Evolutionary conservation across 2,797 vertebrate species (phyloP).

Genomic region (Protosalanx chinensis): DNA sequence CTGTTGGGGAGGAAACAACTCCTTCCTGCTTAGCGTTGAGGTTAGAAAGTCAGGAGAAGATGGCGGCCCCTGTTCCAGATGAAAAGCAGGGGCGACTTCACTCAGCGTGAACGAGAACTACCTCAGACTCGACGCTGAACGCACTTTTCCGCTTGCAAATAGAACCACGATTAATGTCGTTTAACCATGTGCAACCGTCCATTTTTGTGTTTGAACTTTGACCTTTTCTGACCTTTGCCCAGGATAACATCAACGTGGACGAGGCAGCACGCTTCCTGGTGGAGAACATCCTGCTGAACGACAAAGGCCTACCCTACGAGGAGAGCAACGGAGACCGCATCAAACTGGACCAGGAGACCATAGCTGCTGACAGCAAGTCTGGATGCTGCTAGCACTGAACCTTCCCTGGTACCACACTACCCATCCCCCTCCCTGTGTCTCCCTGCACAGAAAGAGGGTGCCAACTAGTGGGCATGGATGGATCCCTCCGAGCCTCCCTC

Average conservation of each 20-base stretch:
- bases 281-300: slow-evolving; percentile 88
- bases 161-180: too few relatives aligned
- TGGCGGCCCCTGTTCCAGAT: neutral
- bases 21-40: neutral
- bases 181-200: too few relatives aligned
- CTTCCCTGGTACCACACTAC: slow-evolving; percentile 27
- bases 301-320: slow-evolving; percentile 84
- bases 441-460: neutral
- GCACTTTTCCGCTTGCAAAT: neutral
- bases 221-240: slow-evolving; percentile 32
- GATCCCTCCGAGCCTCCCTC: slow-evolving; percentile 28
- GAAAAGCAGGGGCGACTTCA: neutral
- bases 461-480: slow-evolving; percentile 19
- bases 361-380: slow-evolving; percentile 84
- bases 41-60: neutral
- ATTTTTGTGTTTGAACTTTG: slow-evolving; percentile 19
- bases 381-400: slow-evolving; percentile 85
- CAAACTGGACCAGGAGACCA: slow-evolving; percentile 81
- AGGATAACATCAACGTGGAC: slow-evolving; percentile 97
- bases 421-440: slow-evolving; percentile 11
- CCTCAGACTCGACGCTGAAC: neutral
- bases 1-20: neutral
- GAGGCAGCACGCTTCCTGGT: slow-evolving; percentile 95
- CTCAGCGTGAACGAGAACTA: neutral
- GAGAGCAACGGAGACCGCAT: slow-evolving; percentile 84